Percentiles rank a stretch among this genome's conserved stretches.
Conservation (phyloP, 2,113 vertebrate species). For the Carassius auratus region DNA sequence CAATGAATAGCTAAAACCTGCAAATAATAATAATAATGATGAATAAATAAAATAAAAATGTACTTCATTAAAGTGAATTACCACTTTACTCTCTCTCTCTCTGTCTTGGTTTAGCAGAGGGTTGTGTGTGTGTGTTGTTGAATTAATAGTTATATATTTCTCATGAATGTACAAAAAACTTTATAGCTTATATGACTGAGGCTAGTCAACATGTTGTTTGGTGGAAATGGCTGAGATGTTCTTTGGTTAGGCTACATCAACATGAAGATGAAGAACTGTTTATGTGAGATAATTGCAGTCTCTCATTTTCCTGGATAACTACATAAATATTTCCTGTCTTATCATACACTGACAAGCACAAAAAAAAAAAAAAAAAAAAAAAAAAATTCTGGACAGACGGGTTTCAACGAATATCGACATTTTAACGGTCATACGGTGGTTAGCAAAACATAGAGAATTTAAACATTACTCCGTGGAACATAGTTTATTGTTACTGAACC, state of each 20-base stretch:
- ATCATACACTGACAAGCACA: conserved; percentile 56
- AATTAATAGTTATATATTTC: not conserved
- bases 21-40: no score
- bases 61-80: no score
- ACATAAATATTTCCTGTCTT: conserved; percentile 68
- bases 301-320: conserved; percentile 62
- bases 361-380: conserved; percentile 54
- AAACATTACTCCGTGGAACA: not conserved
- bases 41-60: no score
- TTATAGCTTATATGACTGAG: not conserved
- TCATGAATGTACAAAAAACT: not conserved
- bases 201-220: not conserved
- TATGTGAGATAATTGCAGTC: conserved; percentile 63
- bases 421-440: not conserved
- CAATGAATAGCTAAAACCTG: no score
- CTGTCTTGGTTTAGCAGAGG: no score
- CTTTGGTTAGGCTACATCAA: conserved; percentile 41
- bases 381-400: conserved; percentile 40
- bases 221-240: conserved; percentile 8
- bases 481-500: not conserved
- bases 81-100: no score
- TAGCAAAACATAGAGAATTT: not conserved
- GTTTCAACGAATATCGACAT: conserved; percentile 41
- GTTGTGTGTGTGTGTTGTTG: no score
- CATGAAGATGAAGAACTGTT: conserved; percentile 56